Base-by-base conservation (phyloP, 2,797 vertebrate genomes). In the Poecilia wingei region DNA sequence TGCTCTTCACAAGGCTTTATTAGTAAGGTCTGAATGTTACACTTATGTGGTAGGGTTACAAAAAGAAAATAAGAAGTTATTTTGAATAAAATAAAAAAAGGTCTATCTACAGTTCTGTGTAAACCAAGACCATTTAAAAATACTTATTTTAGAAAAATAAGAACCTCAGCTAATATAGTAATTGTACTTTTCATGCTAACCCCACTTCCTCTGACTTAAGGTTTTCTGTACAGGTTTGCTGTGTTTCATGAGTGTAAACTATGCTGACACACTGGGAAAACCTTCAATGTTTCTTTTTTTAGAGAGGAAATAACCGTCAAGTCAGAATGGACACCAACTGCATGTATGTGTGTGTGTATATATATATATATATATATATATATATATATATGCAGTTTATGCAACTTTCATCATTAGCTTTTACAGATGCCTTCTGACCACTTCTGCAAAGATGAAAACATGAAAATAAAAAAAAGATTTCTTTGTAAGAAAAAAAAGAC, bases 91-190 rank as follows among this genome's bases (percentile, higher is more conserved):
- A 71, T 55, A 75, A 74, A 72, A 31, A 87, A 79, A 87, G 76
- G 84, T 85, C 66, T 78, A 90, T 88, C 90, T 92, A 89, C 82
- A 91, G 66, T 78, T 85, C 69, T 92, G 89, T 92, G 89, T 94
- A 95, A 95, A 95, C 92, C 82, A 79, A 83, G 81, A 92, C 85
- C 79, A 80, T 88, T 87, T 84, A 86, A 90, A 90, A 92, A 93
- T 68, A 89, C 72, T 83, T 83, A 79, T 76, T 76, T 89, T 92
- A 90, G 79, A 94, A 93, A 92, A 92, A 87, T 79, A 83, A 86
- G 28, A 86, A 81, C 43, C 81, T 46, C 45, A 86, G 74, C 74
- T 80, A 83, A 79, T 79, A 81, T 47, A 82, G 77, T 84, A 78
- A 82, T 69, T 51, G 77, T 84, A 72, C 70, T 75, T 45, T 53